These are phyloP conservation scores for Ceuthmochares aereus DNA, from an alignment of 2,113 vertebrate species.

Conservation along the genomic window DNA sequence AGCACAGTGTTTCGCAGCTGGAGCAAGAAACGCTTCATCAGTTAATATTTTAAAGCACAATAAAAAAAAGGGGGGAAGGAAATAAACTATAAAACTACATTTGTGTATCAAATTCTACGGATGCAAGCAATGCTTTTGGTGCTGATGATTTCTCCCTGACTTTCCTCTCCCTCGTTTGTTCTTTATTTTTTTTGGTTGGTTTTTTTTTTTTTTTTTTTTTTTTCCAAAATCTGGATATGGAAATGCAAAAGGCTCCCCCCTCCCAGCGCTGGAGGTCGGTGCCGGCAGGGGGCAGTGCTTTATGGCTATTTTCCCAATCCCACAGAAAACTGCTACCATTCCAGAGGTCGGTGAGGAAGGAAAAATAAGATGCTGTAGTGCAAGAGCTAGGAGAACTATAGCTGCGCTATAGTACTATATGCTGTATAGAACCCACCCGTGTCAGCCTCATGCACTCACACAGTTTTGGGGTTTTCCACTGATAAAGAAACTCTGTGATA, in stretches of 20 bases:
- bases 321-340: not conserved
- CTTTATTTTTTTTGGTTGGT: not conserved
- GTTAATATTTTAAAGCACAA: not conserved
- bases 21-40: not conserved
- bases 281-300: constrained; percentile 54
- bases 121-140: not conserved
- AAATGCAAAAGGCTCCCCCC: not conserved
- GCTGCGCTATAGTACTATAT: too few relatives aligned
- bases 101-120: not conserved
- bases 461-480: not conserved
- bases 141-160: not conserved
- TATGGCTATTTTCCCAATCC: not conserved
- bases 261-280: too few relatives aligned
- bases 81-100: fast-evolving
- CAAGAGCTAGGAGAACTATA: not conserved
- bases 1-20: not conserved
- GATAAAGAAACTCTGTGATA: not conserved
- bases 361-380: not conserved
- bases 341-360: fast-evolving
- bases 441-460: not conserved
- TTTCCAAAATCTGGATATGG: not conserved
- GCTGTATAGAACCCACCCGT: not conserved
- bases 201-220: not conserved
- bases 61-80: too few relatives aligned
- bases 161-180: not conserved